Base-by-base conservation (phyloP, 2,888 invertebrate species). In the Craniophora ligustri region DNA sequence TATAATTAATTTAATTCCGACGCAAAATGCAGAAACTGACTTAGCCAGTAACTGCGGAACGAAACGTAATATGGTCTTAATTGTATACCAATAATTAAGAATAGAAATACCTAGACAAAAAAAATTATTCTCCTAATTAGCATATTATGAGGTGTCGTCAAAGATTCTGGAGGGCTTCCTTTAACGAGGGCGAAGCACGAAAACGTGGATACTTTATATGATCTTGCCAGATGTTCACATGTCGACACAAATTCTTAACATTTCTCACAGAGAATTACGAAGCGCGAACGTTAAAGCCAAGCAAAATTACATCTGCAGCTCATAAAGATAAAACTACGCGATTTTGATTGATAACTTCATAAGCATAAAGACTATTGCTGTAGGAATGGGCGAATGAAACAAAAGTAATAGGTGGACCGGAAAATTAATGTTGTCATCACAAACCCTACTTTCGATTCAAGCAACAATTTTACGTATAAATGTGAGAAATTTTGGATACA, bases 401-500 rank as follows among this genome's bases (percentile, higher is more conserved):
- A 23, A 34, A 62, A 58, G 67, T 66, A 62, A 53, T 69, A 74
- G 58, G 55, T 71, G 74, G 63, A 67, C 75, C 67, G 81, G 78
- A 78, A 83, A 84, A 84, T 84, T 78, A 81, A 85, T 84, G 78
- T 75, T 82, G 82, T 81, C 80, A 78, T 67, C 65, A 55, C 50
- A 67, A 79, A 75, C 75, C 75, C 77, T 75, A 76, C 68, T 81
- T 79, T 78, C 75, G 62, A 78, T 80, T 76, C 64, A 55, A 72
- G 66, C 60, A 73, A 76, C 71, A 73, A 75, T 76, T 79, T 79
- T 76, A 67, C 62, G 67, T 71, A 47, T 59, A 72, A 72, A 67
- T 72, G 72, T 72, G 67, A 72, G 51, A 62, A 70, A 63, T 66
- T 64, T 55, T 54, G 40, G 51, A 57, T 49, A 57, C 45, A 49